Conservation (phyloP, 92 coral and sea anemone genomes). For the Zoanthus sansibaricus region DNA sequence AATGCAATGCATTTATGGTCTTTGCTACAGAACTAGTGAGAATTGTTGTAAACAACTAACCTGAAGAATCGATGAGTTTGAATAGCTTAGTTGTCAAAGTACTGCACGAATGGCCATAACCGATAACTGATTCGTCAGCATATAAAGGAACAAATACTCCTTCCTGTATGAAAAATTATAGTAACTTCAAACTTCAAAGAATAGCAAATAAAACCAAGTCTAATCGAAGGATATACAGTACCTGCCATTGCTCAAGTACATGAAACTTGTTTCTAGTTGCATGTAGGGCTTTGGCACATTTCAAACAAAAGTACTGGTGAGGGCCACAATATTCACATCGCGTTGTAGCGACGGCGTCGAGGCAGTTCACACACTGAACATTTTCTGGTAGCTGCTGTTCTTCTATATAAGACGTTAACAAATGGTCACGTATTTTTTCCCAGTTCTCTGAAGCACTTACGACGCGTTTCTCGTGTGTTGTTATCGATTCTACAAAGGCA, state of each 20-base stretch:
- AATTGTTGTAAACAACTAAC: slow-evolving; percentile 29
- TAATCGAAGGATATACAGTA: slow-evolving; percentile 14
- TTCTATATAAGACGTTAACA: slow-evolving; percentile 38
- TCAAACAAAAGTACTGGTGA: slow-evolving; percentile 62
- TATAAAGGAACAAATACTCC: slow-evolving; percentile 55
- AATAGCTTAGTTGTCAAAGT: slow-evolving; percentile 43
- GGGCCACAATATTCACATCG: slow-evolving; percentile 72
- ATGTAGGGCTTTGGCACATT: slow-evolving; percentile 55
- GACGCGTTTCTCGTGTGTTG: slow-evolving; percentile 50
- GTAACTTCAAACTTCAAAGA: background rate
- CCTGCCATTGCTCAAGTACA: slow-evolving; percentile 71
- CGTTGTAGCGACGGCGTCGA: slow-evolving; percentile 30
- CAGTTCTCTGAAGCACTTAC: slow-evolving; percentile 59
- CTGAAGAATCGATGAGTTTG: slow-evolving; percentile 61
- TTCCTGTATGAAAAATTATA: slow-evolving; percentile 34
- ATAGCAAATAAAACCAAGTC: background rate
- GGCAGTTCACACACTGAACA: slow-evolving; percentile 46
- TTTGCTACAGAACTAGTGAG: background rate
- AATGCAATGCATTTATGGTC: background rate
- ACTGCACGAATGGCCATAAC: slow-evolving; percentile 54
- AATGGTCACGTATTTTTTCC: slow-evolving; percentile 59
- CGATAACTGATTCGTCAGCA: slow-evolving; percentile 49
- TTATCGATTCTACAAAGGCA: background rate
- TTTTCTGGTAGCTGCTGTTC: slow-evolving; percentile 49
- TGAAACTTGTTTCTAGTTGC: slow-evolving; percentile 65